A percentile compares a stretch with the other conserved stretches of the same genome.
phyloP scores from a whole-genome alignment of 2,888 invertebrate species.

The Drosophila leonis region DNA sequence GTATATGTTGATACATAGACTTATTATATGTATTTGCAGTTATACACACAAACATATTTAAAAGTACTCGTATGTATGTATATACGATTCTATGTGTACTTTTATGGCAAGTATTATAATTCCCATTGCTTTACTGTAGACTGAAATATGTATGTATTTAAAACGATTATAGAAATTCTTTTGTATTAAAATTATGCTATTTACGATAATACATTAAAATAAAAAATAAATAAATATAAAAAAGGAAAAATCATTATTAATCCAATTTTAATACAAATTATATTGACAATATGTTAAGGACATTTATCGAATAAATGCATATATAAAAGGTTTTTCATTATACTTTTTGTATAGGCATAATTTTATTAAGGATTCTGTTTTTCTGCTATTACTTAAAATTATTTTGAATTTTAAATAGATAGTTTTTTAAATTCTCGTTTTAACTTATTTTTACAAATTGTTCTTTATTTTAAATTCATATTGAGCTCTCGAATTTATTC shows the following conservation, averaged over 20 bases:
- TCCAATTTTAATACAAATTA: neutral
- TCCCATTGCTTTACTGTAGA: constrained; percentile 2
- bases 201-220: neutral
- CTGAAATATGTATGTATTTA: constrained; percentile 13
- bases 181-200: neutral
- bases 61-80: neutral
- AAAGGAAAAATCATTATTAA: neutral
- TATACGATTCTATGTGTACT: neutral
- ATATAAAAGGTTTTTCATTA: neutral
- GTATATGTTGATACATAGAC: constrained; percentile 13
- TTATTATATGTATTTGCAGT: constrained; percentile 1
- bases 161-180: constrained; percentile 8
- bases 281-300: neutral
- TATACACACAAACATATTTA: neutral
- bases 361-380: neutral
- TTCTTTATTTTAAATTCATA: too few species aligned
- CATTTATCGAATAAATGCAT: neutral
- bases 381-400: too few species aligned
- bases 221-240: neutral
- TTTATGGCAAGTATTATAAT: constrained; percentile 13
- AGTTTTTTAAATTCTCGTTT: too few species aligned
- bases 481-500: too few species aligned
- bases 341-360: neutral
- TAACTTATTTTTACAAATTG: too few species aligned
- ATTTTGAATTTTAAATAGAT: too few species aligned